phyloP scores from a whole-genome alignment of 2,797 vertebrate species.

The Orientallactaga sibirica region DNA sequence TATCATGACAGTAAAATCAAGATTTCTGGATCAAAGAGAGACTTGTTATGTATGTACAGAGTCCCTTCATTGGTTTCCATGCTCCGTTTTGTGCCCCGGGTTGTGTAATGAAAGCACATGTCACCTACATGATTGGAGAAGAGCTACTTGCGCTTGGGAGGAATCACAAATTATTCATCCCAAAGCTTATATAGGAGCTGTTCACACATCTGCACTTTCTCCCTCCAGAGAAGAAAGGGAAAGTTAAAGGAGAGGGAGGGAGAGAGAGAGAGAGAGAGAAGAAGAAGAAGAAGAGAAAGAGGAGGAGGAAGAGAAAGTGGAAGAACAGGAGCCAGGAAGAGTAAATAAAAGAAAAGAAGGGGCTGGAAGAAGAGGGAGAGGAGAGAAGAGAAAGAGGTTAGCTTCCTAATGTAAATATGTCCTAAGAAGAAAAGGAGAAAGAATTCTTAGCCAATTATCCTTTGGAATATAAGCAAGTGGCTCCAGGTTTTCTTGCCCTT shows the following conservation, averaged over 20 bases:
- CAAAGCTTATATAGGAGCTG: neutral
- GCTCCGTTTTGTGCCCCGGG: neutral
- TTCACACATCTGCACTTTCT: neutral
- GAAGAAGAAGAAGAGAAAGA: neutral
- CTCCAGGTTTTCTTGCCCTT: slow-evolving; percentile 43
- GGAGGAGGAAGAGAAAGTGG: neutral
- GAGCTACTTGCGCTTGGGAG: neutral
- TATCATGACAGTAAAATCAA: neutral
- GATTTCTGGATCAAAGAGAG: neutral
- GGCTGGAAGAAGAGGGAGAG: neutral
- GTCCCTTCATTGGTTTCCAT: neutral
- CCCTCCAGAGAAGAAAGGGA: neutral
- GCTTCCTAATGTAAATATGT: neutral
- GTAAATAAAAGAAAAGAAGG: neutral
- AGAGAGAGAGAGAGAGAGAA: neutral
- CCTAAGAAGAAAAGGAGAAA: neutral
- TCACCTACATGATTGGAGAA: neutral
- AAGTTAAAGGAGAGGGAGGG: neutral
- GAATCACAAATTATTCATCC: neutral
- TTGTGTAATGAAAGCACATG: neutral
- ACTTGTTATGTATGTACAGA: neutral
- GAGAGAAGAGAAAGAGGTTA: too few relatives aligned
- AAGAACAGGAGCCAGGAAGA: too few relatives aligned
- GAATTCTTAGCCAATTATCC: neutral
- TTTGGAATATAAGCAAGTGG: slow-evolving; percentile 36